Percentiles rank a stretch among this genome's conserved stretches.
Evolutionary conservation across 2,888 invertebrate genomes (phyloP).

Genomic region (Amblyteles armatorius): DNA sequence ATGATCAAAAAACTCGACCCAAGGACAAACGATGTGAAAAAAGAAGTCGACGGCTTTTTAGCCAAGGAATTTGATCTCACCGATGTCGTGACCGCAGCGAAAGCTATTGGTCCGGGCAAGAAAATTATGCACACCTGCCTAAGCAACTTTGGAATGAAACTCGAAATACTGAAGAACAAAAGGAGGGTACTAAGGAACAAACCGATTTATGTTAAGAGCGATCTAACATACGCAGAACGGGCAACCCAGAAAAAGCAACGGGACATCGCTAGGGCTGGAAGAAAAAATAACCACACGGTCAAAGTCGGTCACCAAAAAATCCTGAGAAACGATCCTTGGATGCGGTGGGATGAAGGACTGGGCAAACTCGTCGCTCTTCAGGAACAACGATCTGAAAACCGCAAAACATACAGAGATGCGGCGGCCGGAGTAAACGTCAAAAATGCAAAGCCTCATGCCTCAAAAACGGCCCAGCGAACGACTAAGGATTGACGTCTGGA

Average conservation of each 20-base stretch:
- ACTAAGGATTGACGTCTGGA: not conserved
- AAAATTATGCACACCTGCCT: not conserved
- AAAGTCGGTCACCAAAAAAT: slow-evolving; percentile 13
- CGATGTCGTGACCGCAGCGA: not conserved
- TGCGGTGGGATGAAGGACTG: not conserved
- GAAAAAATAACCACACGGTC: not conserved
- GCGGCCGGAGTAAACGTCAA: not conserved
- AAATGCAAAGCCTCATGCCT: not conserved
- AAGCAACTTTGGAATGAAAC: not conserved
- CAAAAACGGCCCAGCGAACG: not conserved
- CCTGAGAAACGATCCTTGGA: not conserved
- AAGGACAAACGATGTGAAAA: not conserved
- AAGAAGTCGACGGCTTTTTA: slow-evolving; percentile 8
- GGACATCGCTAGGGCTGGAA: not conserved
- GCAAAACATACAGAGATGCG: not conserved
- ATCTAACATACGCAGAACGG: slow-evolving; percentile 5
- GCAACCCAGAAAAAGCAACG: not conserved
- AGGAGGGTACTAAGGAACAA: not conserved
- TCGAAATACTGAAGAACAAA: slow-evolving; percentile 8
- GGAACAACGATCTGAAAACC: not conserved
- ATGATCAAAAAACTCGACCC: not conserved
- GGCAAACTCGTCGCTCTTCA: not conserved
- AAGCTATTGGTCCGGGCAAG: not conserved
- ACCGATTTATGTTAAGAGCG: not conserved
- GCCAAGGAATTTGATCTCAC: not conserved